Base-by-base conservation (phyloP, 1,140 invertebrate genomes). In the Anagrus nilaparvatae region DNA sequence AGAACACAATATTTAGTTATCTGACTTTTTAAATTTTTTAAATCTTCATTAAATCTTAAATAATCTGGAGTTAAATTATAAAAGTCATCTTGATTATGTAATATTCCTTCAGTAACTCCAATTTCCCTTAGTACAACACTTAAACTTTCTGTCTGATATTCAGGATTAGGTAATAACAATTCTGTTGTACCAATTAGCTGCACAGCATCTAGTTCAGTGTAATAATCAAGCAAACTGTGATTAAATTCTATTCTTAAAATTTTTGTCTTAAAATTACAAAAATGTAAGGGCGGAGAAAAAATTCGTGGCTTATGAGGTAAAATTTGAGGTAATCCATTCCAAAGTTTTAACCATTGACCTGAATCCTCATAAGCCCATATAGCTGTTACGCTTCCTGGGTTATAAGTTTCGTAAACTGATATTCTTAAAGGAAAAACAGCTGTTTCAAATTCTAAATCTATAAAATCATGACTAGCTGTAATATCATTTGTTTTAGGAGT, bases 171-270 rank as follows among this genome's bases (percentile, higher is more conserved):
- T 35, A 67, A 38, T 12, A 67, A 53, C 14, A 67, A 40, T 50
- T 67, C 57, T 3, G 56, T 54, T 4, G 65, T 72, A 17, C 79
- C 87, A 56, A 76, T 76, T 18, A 93, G 65, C 47, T 83, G 63
- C 9, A 93, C 77, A 39, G 84, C 87, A 70, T 95, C 89, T 13
- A 93, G 63, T 55, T 89, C 84, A n/a, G 85, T 87, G 51, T 91
- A 91, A 60, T 92, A 92, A 29, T 86, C 76, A 14, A 89, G 69
- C 38, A 76, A 63, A 28, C 70, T 76, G 54, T 88, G 85, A 64
- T 88, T 84, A 51, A 95, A 86, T 61, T 95, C 90, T 39, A 95
- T 65, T 54, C 64, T 60, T 36, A 69, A 40, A 13, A 51, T 55
- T 54, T 62, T 67, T 19, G 63, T 69, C 49, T 65, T 69, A 40